Percentiles rank a stretch among this genome's conserved stretches.
Conservation (phyloP, 2,113 vertebrate species). For the Apeltes quadracus region DNA sequence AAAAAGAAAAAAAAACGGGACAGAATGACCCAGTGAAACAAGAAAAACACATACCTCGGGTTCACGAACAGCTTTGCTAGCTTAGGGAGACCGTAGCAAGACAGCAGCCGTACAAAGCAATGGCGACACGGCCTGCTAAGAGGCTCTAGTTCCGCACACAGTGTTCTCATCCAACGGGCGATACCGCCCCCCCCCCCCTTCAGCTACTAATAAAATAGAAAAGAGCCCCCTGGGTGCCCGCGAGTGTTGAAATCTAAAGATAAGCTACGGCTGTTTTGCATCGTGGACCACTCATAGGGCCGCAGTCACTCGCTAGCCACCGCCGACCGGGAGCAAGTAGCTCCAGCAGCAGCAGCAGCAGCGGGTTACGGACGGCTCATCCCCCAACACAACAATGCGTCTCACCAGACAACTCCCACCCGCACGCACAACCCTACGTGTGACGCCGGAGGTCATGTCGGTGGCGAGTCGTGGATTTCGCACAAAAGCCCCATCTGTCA, state of each 20-base stretch:
- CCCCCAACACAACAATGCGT: slow-evolving; percentile 84
- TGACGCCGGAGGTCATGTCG: slow-evolving; percentile 74
- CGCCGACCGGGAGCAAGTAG: slow-evolving; percentile 49
- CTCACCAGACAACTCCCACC: slow-evolving; percentile 79
- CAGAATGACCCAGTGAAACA: neutral
- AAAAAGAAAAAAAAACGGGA: neutral
- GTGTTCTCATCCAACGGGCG: slow-evolving; percentile 78
- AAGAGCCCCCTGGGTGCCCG: slow-evolving; percentile 26
- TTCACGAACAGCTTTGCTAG: slow-evolving; percentile 56
- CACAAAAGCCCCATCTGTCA: slow-evolving; percentile 78
- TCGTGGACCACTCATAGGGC: slow-evolving; percentile 58
- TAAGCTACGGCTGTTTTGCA: slow-evolving; percentile 24
- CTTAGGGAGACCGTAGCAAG: slow-evolving; percentile 56
- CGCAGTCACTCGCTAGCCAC: slow-evolving; percentile 49
- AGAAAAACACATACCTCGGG: slow-evolving; percentile 67
- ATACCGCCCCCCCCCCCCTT: slow-evolving; percentile 18
- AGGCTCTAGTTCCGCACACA: slow-evolving; percentile 73
- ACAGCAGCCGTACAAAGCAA: slow-evolving; percentile 73
- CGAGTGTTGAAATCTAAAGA: slow-evolving; percentile 4
- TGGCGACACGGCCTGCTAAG: slow-evolving; percentile 77
- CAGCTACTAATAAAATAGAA: slow-evolving; percentile 17
- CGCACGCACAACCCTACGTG: slow-evolving; percentile 72
- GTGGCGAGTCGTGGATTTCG: slow-evolving; percentile 52
- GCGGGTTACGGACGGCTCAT: slow-evolving; percentile 55
- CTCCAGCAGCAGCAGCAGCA: slow-evolving; percentile 35